Evolutionary conservation across 2,113 vertebrate genomes (phyloP), one percentile per base, ranked within the genome.

Genomic region (Saimiri boliviensis): DNA sequence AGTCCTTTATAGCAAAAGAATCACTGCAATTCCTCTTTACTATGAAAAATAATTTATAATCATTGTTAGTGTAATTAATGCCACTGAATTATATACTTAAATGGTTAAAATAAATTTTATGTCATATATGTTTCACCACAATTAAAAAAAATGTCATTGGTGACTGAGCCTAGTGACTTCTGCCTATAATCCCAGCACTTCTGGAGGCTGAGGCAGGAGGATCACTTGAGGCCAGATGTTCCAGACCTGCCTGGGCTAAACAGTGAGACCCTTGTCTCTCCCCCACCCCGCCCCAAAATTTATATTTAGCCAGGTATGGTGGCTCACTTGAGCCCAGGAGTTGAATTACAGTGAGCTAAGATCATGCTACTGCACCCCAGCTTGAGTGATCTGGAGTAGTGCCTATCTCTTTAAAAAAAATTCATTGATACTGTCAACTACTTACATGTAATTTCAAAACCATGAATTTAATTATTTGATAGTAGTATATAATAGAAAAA

Each of bases 41-140:
- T 54, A 89, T n/a, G 32, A 90, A 35, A 84, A 94, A 80, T 85
- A 84, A 30, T 71, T 87, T 81, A 70, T 52, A 30, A 79, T 88
- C 25, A 66, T 68, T 81, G 45, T 66, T 4, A 74, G 60, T 60
- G 10, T 81, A 81, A 80, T 74, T 90, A 66, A 37, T 86, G 25
- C 27, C 17, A 52, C 30, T 81, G n/a, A 74, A 30, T n/a, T 54
- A 5, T 11, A 56, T 7, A 66, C 30, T 58, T 77, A 56, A 80
- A 90, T 63, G 14, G 20, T 45, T 74, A 47, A 47, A 86, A 86
- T 20, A 90, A 74, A 17, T 66, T 93, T 30, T 54, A 30, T 47
- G 16, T 63, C 49, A 76, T 30, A 6, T 71, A 45, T 76, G 30
- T 74, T 73, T 87, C 32, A 30, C 66, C 6, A 9, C 35, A 11